These are phyloP conservation scores for Tinea trinotella DNA, from an alignment of 2,888 invertebrate genomes.

Conservation along the genomic window DNA sequence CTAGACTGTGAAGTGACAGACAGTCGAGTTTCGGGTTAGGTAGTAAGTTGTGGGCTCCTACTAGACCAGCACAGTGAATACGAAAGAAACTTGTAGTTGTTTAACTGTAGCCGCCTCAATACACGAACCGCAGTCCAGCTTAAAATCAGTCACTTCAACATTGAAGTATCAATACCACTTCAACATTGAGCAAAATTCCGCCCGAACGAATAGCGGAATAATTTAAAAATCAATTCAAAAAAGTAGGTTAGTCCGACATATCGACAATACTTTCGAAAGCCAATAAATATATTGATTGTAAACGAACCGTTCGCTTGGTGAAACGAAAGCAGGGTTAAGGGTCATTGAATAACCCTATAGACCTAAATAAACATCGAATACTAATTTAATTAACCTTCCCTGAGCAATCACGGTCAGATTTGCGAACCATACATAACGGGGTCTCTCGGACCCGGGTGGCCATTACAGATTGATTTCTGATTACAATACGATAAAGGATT, in stretches of 20 bases:
- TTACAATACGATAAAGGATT: neutral
- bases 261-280: neutral
- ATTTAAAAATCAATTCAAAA: neutral
- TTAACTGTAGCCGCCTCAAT: no score
- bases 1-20: no score
- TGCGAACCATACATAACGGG: slow-evolving; percentile 12
- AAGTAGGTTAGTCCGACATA: neutral
- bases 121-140: no score
- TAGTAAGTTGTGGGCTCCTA: no score
- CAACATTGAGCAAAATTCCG: no score
- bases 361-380: slow-evolving; percentile 38
- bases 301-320: slow-evolving; percentile 14
- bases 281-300: slow-evolving; percentile 15
- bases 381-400: slow-evolving; percentile 36
- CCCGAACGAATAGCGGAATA: no score
- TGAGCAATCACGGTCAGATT: slow-evolving; percentile 18
- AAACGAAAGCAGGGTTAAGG: slow-evolving; percentile 27
- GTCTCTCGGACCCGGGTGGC: neutral
- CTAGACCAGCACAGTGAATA: no score
- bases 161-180: no score
- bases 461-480: slow-evolving; percentile 2
- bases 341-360: slow-evolving; percentile 33
- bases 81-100: no score
- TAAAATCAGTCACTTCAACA: no score
- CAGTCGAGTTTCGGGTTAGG: no score